Conservation (phyloP, 2,888 invertebrate species). For the Dynastes grantii region DNA sequence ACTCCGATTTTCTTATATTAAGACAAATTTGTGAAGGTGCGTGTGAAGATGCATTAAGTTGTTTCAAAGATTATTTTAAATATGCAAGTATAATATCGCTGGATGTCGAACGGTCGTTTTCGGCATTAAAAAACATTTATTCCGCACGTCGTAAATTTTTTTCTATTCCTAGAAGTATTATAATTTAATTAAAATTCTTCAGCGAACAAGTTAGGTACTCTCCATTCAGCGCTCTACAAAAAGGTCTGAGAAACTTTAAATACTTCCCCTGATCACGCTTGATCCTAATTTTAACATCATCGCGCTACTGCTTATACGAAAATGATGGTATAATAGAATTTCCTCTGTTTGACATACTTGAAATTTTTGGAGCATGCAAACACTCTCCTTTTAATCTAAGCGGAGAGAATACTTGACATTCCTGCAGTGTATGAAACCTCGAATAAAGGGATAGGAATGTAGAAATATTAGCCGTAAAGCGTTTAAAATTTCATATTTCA, state of each 20-base stretch:
- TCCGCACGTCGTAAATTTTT: too few relatives aligned
- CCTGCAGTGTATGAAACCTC: not conserved
- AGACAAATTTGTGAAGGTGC: too few relatives aligned
- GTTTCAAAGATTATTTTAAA: too few relatives aligned
- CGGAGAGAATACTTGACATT: not conserved
- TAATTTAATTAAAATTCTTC: too few relatives aligned
- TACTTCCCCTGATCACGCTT: not conserved
- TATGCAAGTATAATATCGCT: too few relatives aligned
- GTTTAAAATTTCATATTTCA: not conserved
- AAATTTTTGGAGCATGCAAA: constrained; percentile 7
- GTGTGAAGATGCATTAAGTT: too few relatives aligned
- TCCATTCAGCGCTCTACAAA: too few relatives aligned
- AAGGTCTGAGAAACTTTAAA: not conserved
- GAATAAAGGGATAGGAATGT: not conserved
- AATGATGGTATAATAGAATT: constrained; percentile 4
- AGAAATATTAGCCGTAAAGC: not conserved
- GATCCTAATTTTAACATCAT: not conserved
- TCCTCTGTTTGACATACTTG: constrained; percentile 1
- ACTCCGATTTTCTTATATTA: too few relatives aligned
- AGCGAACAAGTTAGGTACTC: too few relatives aligned
- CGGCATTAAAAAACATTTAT: too few relatives aligned
- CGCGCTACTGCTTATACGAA: not conserved
- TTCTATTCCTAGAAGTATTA: too few relatives aligned
- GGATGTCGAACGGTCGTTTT: too few relatives aligned
- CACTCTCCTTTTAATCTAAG: not conserved